phyloP scores from a whole-genome alignment of 1,140 invertebrate genomes.

The Camponotus floridanus region DNA sequence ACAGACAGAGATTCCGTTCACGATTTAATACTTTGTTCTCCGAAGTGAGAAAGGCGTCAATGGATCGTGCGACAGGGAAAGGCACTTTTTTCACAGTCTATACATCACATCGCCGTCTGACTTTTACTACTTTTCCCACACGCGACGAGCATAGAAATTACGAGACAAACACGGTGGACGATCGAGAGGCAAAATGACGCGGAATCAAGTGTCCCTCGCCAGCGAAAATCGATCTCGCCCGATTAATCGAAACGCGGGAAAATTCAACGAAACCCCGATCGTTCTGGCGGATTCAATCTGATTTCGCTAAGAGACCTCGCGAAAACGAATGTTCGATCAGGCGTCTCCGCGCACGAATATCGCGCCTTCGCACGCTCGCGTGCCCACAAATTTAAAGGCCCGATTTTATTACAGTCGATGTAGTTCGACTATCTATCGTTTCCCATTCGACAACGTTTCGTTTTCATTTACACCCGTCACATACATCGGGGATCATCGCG shows the following conservation, averaged over 20 bases:
- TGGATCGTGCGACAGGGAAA: constrained; percentile 34
- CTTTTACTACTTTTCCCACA: constrained; percentile 29
- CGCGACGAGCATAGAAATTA: constrained; percentile 3
- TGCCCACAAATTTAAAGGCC: background rate
- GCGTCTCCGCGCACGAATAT: constrained; percentile 10
- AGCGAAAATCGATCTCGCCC: background rate
- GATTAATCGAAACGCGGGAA: constrained; percentile 14
- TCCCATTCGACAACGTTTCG: constrained; percentile 32
- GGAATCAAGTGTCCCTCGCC: constrained; percentile 8
- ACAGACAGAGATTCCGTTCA: constrained; percentile 26
- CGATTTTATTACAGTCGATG: constrained; percentile 20
- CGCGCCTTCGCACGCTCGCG: constrained; percentile 9
- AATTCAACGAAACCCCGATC: background rate
- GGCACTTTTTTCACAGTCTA: constrained; percentile 20
- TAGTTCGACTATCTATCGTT: constrained; percentile 31
- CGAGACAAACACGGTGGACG: constrained; percentile 8
- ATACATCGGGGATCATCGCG: constrained; percentile 23
- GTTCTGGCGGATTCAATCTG: background rate
- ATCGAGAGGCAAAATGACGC: background rate
- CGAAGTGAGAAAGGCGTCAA: constrained; percentile 27
- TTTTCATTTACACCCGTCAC: background rate
- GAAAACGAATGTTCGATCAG: background rate
- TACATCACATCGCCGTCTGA: constrained; percentile 26
- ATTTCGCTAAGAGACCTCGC: background rate
- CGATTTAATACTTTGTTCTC: constrained; percentile 52